These are phyloP conservation scores for Planiliza haematocheilus DNA, from an alignment of 2,113 vertebrate genomes.

Conservation along the genomic window DNA sequence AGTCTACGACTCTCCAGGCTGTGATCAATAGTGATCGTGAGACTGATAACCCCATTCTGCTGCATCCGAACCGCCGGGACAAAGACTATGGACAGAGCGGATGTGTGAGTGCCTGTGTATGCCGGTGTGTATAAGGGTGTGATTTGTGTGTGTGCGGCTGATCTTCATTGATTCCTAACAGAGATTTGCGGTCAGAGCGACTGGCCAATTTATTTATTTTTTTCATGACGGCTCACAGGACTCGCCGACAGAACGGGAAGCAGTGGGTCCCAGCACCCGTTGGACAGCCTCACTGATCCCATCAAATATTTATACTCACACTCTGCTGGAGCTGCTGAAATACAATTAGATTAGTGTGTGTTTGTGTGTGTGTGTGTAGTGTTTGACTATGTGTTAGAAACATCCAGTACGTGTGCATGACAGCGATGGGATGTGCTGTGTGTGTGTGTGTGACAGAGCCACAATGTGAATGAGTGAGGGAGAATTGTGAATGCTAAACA, in stretches of 20 bases:
- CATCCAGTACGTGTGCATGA: not conserved
- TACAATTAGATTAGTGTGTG: conserved; percentile 49
- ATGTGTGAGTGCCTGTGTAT: conserved; percentile 26
- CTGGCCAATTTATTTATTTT: not conserved
- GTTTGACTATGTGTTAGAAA: conserved; percentile 3
- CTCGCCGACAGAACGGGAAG: conserved; percentile 11
- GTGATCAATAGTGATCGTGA: conserved; percentile 59
- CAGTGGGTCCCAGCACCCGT: conserved; percentile 29
- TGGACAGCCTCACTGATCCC: conserved; percentile 28
- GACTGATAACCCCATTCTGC: conserved; percentile 39
- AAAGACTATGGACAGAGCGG: conserved; percentile 7
- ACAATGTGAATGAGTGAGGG: not conserved
- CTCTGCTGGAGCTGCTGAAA: conserved; percentile 46
- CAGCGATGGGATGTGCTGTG: not conserved
- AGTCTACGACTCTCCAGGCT: conserved; percentile 7
- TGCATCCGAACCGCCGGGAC: conserved; percentile 35
- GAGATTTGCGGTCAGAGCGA: conserved; percentile 39
- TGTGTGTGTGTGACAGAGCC: not conserved
- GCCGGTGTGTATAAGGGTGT: conserved; percentile 4
- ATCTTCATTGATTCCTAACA: conserved; percentile 41
- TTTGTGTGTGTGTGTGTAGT: conserved; percentile 7
- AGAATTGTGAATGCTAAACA: not conserved
- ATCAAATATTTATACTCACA: conserved; percentile 72
- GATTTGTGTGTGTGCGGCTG: conserved; percentile 5
- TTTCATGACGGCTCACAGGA: conserved; percentile 35